Evolutionary conservation across 2,888 invertebrate species (phyloP).

Genomic region (Drosophila tanythrix): DNA sequence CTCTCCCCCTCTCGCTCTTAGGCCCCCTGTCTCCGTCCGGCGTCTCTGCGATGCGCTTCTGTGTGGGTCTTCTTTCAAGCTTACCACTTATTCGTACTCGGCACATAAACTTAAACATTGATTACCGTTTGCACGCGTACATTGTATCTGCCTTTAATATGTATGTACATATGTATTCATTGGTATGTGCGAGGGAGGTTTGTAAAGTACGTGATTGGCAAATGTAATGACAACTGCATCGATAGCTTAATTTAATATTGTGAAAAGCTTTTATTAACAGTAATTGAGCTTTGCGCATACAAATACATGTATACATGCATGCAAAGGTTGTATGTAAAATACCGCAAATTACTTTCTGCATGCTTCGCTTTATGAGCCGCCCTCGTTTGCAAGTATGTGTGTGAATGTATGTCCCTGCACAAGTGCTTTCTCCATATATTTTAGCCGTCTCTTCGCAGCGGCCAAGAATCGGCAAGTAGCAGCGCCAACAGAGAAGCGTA

Average conservation of each 20-base stretch:
- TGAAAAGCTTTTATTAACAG: slow-evolving; percentile 20
- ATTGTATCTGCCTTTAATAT: slow-evolving; percentile 38
- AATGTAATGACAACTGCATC: slow-evolving; percentile 18
- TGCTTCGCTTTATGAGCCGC: slow-evolving; percentile 43
- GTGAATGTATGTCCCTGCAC: slow-evolving; percentile 55
- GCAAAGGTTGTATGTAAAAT: not conserved
- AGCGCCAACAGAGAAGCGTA: slow-evolving; percentile 64
- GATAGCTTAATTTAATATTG: not conserved
- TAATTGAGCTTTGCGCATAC: slow-evolving; percentile 5
- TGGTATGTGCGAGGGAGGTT: slow-evolving; percentile 58
- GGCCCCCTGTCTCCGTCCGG: not conserved
- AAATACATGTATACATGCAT: not conserved
- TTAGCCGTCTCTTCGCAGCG: slow-evolving; percentile 59
- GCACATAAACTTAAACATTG: slow-evolving; percentile 73
- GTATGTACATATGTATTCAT: slow-evolving; percentile 35
- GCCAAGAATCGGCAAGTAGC: slow-evolving; percentile 73
- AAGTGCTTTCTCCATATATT: slow-evolving; percentile 79
- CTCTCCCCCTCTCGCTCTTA: slow-evolving; percentile 15
- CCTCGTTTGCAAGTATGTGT: slow-evolving; percentile 41
- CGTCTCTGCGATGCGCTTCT: slow-evolving; percentile 40
- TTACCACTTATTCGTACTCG: slow-evolving; percentile 59
- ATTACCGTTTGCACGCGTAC: slow-evolving; percentile 70
- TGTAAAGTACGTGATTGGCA: slow-evolving; percentile 41
- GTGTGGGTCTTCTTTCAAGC: slow-evolving; percentile 68
- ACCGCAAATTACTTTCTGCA: slow-evolving; percentile 5